These are phyloP conservation scores for Hipparchia semele DNA, from an alignment of 2,888 invertebrate genomes.

Conservation along the genomic window DNA sequence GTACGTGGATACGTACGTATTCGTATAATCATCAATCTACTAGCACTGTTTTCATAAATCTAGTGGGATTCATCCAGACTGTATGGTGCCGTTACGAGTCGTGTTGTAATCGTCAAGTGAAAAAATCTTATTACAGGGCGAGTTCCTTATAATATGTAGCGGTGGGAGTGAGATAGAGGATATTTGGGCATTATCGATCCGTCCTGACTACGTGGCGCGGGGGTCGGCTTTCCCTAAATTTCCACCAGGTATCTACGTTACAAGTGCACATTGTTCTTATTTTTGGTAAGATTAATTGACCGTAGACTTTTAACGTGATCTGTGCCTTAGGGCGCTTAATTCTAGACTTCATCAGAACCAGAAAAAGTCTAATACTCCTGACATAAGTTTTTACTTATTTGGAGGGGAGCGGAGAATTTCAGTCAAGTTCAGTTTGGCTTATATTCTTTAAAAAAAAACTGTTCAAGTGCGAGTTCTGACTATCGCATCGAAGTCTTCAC, in stretches of 20 bases:
- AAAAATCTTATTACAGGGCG: slow-evolving; percentile 17
- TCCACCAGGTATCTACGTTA: slow-evolving; percentile 41
- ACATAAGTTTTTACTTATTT: no score
- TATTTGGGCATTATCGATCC: slow-evolving; percentile 47
- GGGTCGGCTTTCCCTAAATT: slow-evolving; percentile 40
- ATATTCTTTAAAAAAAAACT: no score
- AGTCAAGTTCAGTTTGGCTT: no score
- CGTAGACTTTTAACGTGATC: background rate
- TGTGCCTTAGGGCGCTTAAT: no score
- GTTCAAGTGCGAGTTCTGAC: no score
- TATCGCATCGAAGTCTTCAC: no score
- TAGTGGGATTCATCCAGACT: background rate
- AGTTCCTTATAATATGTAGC: slow-evolving; percentile 35
- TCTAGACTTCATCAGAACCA: no score
- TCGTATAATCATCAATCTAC: no score
- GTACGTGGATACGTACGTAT: no score
- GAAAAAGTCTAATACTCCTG: no score
- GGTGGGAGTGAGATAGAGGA: slow-evolving; percentile 42
- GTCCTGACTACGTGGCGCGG: slow-evolving; percentile 31
- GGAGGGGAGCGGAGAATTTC: no score
- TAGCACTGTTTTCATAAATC: no score
- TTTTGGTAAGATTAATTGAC: background rate
- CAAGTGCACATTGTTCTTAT: slow-evolving; percentile 33
- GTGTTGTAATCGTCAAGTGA: slow-evolving; percentile 20
- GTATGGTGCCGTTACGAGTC: background rate